These are phyloP conservation scores for Diadophis punctatus DNA, from an alignment of 2,113 vertebrate genomes.

Conservation along the genomic window DNA sequence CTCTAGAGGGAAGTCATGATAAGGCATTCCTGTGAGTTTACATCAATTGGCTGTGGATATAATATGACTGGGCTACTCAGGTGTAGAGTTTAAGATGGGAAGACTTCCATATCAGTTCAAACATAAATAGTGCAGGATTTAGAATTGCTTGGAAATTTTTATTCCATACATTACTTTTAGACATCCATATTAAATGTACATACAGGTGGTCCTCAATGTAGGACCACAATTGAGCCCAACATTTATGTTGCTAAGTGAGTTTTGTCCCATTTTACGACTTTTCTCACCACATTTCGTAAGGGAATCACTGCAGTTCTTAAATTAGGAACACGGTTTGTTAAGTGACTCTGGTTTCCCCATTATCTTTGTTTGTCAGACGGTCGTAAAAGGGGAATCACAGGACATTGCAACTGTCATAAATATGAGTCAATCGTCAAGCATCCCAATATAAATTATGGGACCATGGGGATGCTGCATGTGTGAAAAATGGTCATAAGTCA, in stretches of 20 bases:
- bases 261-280: background rate
- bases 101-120: background rate
- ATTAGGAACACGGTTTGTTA: background rate
- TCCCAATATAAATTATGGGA: background rate
- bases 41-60: background rate
- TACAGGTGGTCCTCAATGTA: background rate
- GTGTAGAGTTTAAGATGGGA: background rate
- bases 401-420: background rate
- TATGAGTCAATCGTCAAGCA: background rate
- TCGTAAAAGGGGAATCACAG: background rate
- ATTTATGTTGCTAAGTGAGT: background rate
- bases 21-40: background rate
- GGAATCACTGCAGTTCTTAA: background rate
- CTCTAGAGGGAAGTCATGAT: background rate
- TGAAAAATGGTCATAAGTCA: background rate
- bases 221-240: background rate
- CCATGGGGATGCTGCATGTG: background rate
- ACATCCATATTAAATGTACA: background rate
- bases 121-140: background rate
- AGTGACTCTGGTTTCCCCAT: background rate
- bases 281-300: background rate
- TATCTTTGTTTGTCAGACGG: background rate
- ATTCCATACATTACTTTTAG: background rate
- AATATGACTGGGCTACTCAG: background rate
- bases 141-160: background rate